Evolutionary conservation across 1,140 invertebrate genomes (phyloP).

Genomic region (Bombyx mori): DNA sequence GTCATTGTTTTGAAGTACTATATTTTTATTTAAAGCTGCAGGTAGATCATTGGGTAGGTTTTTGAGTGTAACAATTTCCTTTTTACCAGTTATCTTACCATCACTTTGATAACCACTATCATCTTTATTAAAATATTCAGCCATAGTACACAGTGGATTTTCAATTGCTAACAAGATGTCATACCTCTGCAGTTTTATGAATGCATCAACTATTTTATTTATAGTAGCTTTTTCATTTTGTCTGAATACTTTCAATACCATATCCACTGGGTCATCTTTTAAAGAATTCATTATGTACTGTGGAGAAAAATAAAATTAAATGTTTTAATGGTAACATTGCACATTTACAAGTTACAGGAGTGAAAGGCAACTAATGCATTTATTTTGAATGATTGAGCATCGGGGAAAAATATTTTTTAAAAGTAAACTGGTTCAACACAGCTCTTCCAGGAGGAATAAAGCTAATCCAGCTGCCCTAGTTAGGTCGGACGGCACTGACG

Average conservation of each 20-base stretch:
- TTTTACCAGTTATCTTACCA: constrained; percentile 36
- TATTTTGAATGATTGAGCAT: too few species aligned
- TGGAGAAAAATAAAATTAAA: constrained; percentile 16
- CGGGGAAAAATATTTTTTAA: too few species aligned
- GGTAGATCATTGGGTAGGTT: constrained; percentile 53
- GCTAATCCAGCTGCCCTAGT: too few species aligned
- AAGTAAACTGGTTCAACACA: too few species aligned
- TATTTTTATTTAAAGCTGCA: constrained; percentile 53
- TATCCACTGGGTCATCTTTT: constrained; percentile 57
- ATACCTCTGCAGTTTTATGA: constrained; percentile 56
- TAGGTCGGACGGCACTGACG: too few species aligned
- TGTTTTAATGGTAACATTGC: background rate
- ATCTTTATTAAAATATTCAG: constrained; percentile 50
- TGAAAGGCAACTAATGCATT: too few species aligned
- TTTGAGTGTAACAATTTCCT: constrained; percentile 47
- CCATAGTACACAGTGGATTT: constrained; percentile 41
- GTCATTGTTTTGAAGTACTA: constrained; percentile 34
- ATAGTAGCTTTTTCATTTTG: constrained; percentile 63
- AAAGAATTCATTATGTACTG: constrained; percentile 64
- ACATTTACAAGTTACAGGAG: too few species aligned
- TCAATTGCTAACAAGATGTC: constrained; percentile 63
- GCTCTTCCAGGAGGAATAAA: too few species aligned
- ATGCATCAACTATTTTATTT: constrained; percentile 59
- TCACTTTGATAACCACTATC: constrained; percentile 63
- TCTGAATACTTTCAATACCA: constrained; percentile 56